A percentile compares a stretch with the other conserved stretches of the same genome.
phyloP scores from a whole-genome alignment of 1,140 invertebrate species.

The Heliconius eleuchia region DNA sequence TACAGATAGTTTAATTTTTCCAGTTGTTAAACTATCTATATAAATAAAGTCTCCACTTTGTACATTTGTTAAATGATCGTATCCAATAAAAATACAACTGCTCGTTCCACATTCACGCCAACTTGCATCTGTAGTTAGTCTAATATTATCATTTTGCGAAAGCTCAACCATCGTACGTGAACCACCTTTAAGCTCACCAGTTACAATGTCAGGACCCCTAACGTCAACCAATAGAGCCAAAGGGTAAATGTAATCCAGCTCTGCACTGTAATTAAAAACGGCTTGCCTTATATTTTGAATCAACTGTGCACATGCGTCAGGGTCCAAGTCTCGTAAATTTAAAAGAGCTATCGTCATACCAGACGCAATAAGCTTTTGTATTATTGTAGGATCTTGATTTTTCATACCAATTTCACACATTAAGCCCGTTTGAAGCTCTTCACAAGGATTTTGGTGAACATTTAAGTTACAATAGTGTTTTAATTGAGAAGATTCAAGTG shows the following conservation, averaged over 20 bases:
- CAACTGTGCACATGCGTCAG: conserved; percentile 69
- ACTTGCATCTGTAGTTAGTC: conserved; percentile 64
- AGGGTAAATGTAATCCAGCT: conserved; percentile 74
- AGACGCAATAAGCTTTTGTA: conserved; percentile 70
- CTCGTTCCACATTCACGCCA: conserved; percentile 71
- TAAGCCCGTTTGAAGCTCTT: conserved; percentile 73
- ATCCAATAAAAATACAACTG: conserved; percentile 69
- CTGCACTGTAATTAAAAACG: conserved; percentile 74
- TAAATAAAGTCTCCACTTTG: conserved; percentile 58
- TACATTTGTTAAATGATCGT: conserved; percentile 70
- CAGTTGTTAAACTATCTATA: conserved; percentile 64
- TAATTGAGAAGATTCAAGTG: conserved; percentile 51
- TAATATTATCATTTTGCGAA: conserved; percentile 53
- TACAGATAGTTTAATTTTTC: conserved; percentile 65
- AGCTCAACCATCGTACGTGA: conserved; percentile 58
- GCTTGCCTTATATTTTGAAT: conserved; percentile 75
- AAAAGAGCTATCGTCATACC: conserved; percentile 74
- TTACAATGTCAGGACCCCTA: conserved; percentile 73
- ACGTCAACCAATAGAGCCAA: conserved; percentile 75
- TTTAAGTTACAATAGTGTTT: conserved; percentile 69
- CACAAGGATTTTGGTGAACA: conserved; percentile 65
- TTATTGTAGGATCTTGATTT: conserved; percentile 63
- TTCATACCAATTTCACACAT: conserved; percentile 72
- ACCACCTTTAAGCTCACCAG: conserved; percentile 70
- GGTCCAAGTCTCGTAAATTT: conserved; percentile 68